Percentiles rank a stretch among this genome's conserved stretches.
Evolutionary conservation across 2,113 vertebrate genomes (phyloP).

Genomic region (Pygoscelis antarcticus): DNA sequence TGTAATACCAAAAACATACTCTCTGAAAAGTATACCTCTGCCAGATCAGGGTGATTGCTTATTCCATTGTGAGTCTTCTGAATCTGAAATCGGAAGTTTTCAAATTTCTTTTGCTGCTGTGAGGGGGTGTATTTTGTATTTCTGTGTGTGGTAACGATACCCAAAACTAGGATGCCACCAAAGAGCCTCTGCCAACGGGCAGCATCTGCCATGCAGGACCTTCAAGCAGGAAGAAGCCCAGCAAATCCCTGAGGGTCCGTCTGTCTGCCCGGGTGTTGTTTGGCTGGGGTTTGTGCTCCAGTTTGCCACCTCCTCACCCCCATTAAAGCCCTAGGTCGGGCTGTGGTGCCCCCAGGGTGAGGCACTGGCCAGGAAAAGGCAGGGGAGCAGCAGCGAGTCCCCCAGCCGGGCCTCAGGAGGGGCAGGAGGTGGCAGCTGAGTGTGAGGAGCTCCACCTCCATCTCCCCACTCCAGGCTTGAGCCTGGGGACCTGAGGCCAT

Average conservation of each 20-base stretch:
- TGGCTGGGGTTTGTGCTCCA: neutral
- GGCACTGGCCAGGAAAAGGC: neutral
- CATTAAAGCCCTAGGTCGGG: neutral
- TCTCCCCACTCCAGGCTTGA: neutral
- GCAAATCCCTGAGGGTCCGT: neutral
- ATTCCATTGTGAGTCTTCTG: neutral
- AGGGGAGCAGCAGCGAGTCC: rapidly evolving
- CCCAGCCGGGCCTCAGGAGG: neutral
- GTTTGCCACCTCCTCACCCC: neutral
- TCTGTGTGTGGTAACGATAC: neutral
- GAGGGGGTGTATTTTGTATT: neutral
- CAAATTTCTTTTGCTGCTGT: neutral
- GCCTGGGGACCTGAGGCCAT: neutral
- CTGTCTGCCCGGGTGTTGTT: rapidly evolving
- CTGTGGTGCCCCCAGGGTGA: neutral
- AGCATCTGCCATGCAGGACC: rapidly evolving
- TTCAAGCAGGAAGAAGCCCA: neutral
- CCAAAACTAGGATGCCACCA: neutral
- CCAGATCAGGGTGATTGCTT: neutral
- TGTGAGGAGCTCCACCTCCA: neutral
- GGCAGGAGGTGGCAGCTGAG: neutral
- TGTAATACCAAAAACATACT: neutral
- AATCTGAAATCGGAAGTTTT: neutral
- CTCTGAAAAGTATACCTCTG: neutral
- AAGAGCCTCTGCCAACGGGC: neutral